Evolutionary conservation across 2,113 vertebrate species (phyloP).

Genomic region (Eudorcas thomsonii): DNA sequence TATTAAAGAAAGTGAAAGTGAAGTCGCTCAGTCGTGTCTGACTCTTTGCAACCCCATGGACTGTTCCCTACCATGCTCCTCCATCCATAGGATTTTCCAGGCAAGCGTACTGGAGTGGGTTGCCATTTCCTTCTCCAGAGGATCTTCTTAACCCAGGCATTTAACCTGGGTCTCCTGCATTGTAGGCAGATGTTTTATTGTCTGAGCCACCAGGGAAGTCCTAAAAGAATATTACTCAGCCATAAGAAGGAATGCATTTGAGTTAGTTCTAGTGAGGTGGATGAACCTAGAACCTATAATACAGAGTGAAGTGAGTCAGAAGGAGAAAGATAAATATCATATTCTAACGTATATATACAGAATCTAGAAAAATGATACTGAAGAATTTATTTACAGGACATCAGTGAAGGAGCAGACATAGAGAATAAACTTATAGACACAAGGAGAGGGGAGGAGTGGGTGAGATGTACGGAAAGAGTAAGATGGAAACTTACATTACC

Average conservation of each 20-base stretch:
- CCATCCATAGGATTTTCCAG: neutral
- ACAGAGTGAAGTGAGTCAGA: neutral
- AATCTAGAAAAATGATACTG: neutral
- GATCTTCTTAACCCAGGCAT: neutral
- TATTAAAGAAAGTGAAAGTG: neutral
- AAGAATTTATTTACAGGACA: neutral
- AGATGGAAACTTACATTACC: neutral
- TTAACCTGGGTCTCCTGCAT: neutral
- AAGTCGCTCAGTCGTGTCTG: fast-evolving
- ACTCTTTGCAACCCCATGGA: neutral
- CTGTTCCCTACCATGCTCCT: neutral
- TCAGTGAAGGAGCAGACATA: neutral
- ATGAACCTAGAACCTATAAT: neutral
- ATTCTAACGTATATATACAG: neutral
- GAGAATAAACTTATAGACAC: neutral
- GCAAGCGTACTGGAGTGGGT: neutral
- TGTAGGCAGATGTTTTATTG: neutral
- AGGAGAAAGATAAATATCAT: neutral
- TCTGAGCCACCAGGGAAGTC: neutral
- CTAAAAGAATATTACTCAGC: neutral
- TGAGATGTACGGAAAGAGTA: neutral
- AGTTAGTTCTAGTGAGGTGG: neutral
- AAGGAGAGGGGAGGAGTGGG: neutral
- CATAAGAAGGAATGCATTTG: neutral
- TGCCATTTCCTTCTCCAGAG: neutral